These are phyloP conservation scores for Leptinotarsa defecta DNA, from an alignment of 1,140 invertebrate species.

Conservation along the genomic window DNA sequence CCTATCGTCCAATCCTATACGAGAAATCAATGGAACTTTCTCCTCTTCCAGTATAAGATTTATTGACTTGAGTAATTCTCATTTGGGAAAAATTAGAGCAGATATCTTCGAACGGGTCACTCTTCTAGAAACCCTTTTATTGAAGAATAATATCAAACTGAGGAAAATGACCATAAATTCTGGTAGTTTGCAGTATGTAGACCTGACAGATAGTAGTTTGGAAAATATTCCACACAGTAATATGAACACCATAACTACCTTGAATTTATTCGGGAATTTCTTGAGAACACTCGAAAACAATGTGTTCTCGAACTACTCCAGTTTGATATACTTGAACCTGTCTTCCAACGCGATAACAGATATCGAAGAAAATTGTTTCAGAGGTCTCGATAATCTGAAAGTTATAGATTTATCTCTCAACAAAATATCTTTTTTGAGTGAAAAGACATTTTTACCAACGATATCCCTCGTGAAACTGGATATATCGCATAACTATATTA, in stretches of 20 bases:
- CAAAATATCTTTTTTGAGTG: constrained; percentile 62
- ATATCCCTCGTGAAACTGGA: constrained; percentile 63
- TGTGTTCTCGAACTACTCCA: constrained; percentile 65
- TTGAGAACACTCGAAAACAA: constrained; percentile 61
- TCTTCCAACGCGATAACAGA: constrained; percentile 65
- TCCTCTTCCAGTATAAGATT: constrained; percentile 60
- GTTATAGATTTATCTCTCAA: constrained; percentile 62
- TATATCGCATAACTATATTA: constrained; percentile 69
- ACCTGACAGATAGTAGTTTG: constrained; percentile 68
- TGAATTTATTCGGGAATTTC: constrained; percentile 65
- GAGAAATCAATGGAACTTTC: constrained; percentile 55
- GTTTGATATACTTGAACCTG: constrained; percentile 67
- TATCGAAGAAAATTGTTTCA: constrained; percentile 63
- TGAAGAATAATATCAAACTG: constrained; percentile 62
- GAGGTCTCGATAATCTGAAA: constrained; percentile 51
- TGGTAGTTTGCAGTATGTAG: constrained; percentile 62
- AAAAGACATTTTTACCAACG: constrained; percentile 61
- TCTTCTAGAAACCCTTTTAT: constrained; percentile 58
- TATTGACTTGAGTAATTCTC: constrained; percentile 63
- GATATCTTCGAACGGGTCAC: constrained; percentile 59
- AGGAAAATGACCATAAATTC: constrained; percentile 58
- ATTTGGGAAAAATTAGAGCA: constrained; percentile 57
- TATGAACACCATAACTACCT: constrained; percentile 63
- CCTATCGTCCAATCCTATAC: constrained; percentile 61
- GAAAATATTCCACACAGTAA: constrained; percentile 64